These are phyloP conservation scores for Drosophila kambysellisi DNA, from an alignment of 2,888 invertebrate genomes.

Conservation along the genomic window DNA sequence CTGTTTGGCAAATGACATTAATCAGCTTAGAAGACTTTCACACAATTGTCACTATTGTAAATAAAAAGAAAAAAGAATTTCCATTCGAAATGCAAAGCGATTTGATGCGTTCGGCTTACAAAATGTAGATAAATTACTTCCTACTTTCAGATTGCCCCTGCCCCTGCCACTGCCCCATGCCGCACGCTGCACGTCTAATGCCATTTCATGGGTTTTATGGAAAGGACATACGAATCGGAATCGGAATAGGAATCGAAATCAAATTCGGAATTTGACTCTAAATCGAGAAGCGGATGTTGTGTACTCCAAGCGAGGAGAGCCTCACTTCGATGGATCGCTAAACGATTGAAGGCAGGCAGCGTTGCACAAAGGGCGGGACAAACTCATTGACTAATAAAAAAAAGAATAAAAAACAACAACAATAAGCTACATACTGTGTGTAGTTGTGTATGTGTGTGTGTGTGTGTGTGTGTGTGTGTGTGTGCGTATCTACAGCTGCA, in stretches of 20 bases:
- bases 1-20: slow-evolving; percentile 40
- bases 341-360: slow-evolving; percentile 49
- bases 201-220: slow-evolving; percentile 47
- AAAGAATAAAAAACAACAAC: slow-evolving; percentile 3
- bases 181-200: slow-evolving; percentile 34
- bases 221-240: slow-evolving; percentile 31
- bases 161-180: neutral
- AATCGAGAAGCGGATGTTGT: slow-evolving; percentile 40
- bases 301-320: slow-evolving; percentile 41
- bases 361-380: slow-evolving; percentile 51
- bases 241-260: slow-evolving; percentile 1
- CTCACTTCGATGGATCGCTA: slow-evolving; percentile 48
- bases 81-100: slow-evolving; percentile 50
- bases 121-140: slow-evolving; percentile 69
- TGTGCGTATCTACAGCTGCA: slow-evolving; percentile 24
- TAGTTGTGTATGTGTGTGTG: neutral
- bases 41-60: slow-evolving; percentile 40
- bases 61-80: slow-evolving; percentile 13
- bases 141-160: slow-evolving; percentile 43
- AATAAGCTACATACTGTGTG: neutral
- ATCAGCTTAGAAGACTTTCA: slow-evolving; percentile 59
- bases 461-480: neutral
- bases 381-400: slow-evolving; percentile 71
- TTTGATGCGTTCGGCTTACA: slow-evolving; percentile 48
- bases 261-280: neutral